Evolutionary conservation across 2,888 invertebrate species (phyloP).

Genomic region (Pristionchus entomophagus): DNA sequence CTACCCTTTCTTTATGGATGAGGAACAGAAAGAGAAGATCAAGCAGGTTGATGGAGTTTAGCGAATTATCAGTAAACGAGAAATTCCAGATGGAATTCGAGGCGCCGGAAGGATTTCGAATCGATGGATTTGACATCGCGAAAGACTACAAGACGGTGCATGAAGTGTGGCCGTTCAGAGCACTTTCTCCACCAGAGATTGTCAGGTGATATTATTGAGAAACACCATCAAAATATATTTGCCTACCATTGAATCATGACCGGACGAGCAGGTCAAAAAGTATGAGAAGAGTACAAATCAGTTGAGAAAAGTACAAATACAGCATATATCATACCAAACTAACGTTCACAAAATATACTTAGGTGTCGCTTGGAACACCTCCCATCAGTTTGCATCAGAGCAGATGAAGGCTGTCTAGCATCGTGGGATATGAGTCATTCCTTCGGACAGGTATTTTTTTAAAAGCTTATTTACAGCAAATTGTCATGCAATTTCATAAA

Average conservation of each 20-base stretch:
- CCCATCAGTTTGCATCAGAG: not conserved
- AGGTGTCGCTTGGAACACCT: not conserved
- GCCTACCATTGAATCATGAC: too few relatives aligned
- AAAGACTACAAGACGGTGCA: constrained; percentile 9
- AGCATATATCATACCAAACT: too few relatives aligned
- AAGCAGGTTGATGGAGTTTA: not conserved
- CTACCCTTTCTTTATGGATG: constrained; percentile 19
- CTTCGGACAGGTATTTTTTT: not conserved
- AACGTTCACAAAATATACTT: too few relatives aligned
- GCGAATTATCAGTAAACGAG: not conserved
- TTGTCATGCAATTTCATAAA: not conserved
- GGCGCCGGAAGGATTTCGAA: not conserved
- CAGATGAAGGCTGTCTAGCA: not conserved
- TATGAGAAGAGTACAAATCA: too few relatives aligned
- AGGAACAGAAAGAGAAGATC: not conserved
- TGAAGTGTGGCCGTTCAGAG: not conserved
- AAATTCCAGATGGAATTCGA: not conserved
- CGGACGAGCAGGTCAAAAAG: not conserved
- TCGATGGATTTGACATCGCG: not conserved
- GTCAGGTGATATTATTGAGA: not conserved
- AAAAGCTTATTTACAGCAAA: too few relatives aligned
- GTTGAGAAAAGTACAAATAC: too few relatives aligned
- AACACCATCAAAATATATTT: too few relatives aligned
- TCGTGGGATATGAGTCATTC: constrained; percentile 32
- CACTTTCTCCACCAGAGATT: not conserved